Percentiles rank a stretch among this genome's conserved stretches.
These are phyloP conservation scores for Uria lomvia DNA, from an alignment of 2,113 vertebrate species.

Conservation along the genomic window DNA sequence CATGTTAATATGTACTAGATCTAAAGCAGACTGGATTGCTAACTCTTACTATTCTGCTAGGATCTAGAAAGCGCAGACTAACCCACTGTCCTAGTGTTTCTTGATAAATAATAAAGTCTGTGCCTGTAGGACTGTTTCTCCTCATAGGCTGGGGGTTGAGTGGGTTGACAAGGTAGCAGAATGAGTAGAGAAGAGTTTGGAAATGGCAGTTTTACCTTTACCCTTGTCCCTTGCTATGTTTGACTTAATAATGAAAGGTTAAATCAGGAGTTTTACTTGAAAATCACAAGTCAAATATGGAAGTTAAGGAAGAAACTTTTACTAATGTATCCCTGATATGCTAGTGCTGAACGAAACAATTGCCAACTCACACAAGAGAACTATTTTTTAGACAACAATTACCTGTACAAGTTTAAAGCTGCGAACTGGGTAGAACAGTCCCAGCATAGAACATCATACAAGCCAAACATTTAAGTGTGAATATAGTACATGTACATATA, in stretches of 20 bases:
- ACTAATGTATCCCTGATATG: background rate
- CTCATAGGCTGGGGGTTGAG: background rate
- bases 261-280: background rate
- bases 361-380: background rate
- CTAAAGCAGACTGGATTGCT: background rate
- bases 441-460: background rate
- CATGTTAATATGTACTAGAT: background rate
- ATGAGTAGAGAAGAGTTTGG: background rate
- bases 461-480: background rate
- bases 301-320: background rate
- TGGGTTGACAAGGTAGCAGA: background rate
- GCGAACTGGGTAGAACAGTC: background rate
- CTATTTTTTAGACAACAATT: background rate
- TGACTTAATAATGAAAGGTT: background rate
- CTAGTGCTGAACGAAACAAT: background rate
- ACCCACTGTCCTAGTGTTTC: background rate
- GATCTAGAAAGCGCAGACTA: background rate
- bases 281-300: background rate
- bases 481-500: background rate
- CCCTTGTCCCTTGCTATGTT: background rate
- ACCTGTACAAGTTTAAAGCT: background rate
- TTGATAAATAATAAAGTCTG: background rate
- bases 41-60: background rate
- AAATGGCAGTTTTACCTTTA: background rate
- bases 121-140: background rate